phyloP scores from a whole-genome alignment of 1,140 invertebrate genomes.

The Lethrus apterus region DNA sequence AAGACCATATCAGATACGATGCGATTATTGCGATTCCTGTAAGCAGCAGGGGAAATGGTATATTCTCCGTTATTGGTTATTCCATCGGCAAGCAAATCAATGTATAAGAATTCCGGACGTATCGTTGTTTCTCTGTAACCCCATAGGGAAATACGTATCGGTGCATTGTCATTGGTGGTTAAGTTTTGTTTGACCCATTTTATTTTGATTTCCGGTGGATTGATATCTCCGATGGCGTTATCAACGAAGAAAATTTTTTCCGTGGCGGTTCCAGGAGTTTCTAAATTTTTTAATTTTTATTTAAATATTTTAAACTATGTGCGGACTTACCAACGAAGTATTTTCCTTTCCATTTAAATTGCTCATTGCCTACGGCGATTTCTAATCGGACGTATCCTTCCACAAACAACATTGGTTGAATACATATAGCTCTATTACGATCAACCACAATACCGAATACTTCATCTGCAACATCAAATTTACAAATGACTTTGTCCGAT shows the following conservation, averaged over 20 bases:
- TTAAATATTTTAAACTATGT: neutral
- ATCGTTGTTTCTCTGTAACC: conserved; percentile 80
- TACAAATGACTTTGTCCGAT: conserved; percentile 65
- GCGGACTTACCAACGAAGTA: conserved; percentile 75
- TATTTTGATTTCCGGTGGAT: conserved; percentile 65
- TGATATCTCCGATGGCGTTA: conserved; percentile 60
- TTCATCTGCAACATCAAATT: conserved; percentile 66
- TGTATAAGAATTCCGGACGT: conserved; percentile 56
- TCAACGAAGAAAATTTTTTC: conserved; percentile 77
- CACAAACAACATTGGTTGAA: conserved; percentile 81
- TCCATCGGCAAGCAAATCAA: conserved; percentile 39
- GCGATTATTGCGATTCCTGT: conserved; percentile 58
- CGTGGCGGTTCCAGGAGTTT: conserved; percentile 76
- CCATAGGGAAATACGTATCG: conserved; percentile 74
- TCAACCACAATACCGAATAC: conserved; percentile 68
- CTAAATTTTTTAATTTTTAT: conserved; percentile 43
- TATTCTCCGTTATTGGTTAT: conserved; percentile 34
- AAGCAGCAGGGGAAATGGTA: conserved; percentile 40
- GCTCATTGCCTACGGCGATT: conserved; percentile 74
- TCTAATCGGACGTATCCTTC: conserved; percentile 87
- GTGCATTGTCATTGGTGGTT: conserved; percentile 67
- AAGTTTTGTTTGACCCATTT: conserved; percentile 80
- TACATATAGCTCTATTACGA: conserved; percentile 76
- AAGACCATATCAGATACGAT: conserved; percentile 68
- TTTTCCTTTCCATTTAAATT: conserved; percentile 84